phyloP scores from a whole-genome alignment of 2,797 vertebrate genomes.

The Parauchenoglanis ngamensis region DNA sequence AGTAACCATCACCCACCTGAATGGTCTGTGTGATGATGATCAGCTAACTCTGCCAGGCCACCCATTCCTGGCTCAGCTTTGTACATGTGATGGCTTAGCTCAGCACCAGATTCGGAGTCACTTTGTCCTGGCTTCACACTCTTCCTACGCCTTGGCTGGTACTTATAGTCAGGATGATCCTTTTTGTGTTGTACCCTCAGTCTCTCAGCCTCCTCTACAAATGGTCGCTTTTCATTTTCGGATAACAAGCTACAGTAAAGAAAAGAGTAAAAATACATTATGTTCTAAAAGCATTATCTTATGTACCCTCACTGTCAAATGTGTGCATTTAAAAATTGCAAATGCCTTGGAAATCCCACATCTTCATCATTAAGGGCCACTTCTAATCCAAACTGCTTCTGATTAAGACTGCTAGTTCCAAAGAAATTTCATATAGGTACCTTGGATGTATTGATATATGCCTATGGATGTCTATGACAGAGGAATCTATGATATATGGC shows the following conservation, averaged over 20 bases:
- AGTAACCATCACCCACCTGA: slow-evolving; percentile 74
- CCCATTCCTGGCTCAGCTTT: slow-evolving; percentile 84
- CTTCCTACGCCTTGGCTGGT: slow-evolving; percentile 93
- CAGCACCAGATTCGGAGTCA: slow-evolving; percentile 87
- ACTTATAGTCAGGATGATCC: slow-evolving; percentile 98
- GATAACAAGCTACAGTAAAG: slow-evolving; percentile 81
- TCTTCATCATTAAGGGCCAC: background rate
- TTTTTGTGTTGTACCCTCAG: slow-evolving; percentile 98
- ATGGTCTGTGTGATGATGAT: slow-evolving; percentile 87
- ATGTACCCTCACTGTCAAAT: background rate
- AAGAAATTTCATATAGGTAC: background rate
- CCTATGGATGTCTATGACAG: background rate
- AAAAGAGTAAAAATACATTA: background rate
- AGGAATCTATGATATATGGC: background rate
- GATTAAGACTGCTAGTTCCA: background rate
- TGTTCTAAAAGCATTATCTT: background rate
- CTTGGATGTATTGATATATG: background rate
- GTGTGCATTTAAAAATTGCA: background rate
- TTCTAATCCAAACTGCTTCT: slow-evolving; percentile 6
- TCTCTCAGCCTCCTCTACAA: slow-evolving; percentile 94
- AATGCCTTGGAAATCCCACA: background rate
- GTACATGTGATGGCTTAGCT: slow-evolving; percentile 88
- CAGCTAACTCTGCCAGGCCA: slow-evolving; percentile 71
- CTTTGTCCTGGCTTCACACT: slow-evolving; percentile 90
- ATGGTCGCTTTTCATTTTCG: slow-evolving; percentile 94